These are phyloP conservation scores for Gymnobelideus leadbeateri DNA, from an alignment of 2,113 vertebrate species.

Conservation along the genomic window DNA sequence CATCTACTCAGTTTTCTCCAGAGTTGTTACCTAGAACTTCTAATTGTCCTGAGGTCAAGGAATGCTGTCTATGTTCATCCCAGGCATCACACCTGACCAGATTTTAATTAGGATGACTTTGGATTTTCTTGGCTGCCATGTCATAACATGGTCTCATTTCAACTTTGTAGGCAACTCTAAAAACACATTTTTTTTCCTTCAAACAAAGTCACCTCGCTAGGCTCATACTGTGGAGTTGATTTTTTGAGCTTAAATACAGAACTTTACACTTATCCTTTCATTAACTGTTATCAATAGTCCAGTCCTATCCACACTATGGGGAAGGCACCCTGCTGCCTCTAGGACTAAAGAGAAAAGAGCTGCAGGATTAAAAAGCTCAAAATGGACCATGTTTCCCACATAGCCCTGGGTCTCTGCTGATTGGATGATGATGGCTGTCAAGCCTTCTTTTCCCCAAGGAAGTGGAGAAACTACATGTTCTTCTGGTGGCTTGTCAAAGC, in stretches of 20 bases:
- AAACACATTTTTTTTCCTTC: not conserved
- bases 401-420: conserved; percentile 12
- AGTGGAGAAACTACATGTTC: not conserved
- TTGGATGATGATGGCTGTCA: not conserved
- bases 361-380: not conserved
- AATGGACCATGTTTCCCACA: not conserved
- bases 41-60: not conserved
- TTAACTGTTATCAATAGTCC: not conserved
- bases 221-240: not conserved
- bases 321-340: not conserved
- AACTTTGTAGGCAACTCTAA: not conserved
- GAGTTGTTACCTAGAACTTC: not conserved
- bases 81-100: not conserved
- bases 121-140: not conserved
- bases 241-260: not conserved
- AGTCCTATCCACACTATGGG: not conserved
- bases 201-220: not conserved
- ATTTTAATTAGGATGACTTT: not conserved
- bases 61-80: not conserved
- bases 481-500: conserved; percentile 22
- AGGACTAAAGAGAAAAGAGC: not conserved
- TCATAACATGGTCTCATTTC: not conserved
- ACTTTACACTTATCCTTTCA: not conserved
- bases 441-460: not conserved
- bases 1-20: not conserved